Base-by-base conservation (phyloP, 2,113 vertebrate genomes). In the Chaetops frenatus region DNA sequence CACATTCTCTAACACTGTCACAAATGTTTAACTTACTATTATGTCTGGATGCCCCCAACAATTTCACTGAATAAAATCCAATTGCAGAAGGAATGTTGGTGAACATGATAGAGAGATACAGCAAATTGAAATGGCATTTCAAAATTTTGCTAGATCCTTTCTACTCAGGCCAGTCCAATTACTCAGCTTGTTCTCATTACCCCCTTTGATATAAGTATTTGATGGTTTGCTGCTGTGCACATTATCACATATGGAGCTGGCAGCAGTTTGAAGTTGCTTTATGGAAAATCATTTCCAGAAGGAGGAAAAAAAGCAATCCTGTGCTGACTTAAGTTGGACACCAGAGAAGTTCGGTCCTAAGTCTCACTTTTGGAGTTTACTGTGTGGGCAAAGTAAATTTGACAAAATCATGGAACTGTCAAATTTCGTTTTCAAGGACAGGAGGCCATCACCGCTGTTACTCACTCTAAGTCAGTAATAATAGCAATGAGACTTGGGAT, bases 111-210 rank as follows among this genome's bases (percentile, higher is more conserved):
- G 4, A 95, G 71, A 81, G 67, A 73, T 83, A 78, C 14, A 56
- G n/a, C 60, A 95, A 88, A 93, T 2, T 60, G 47, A 85, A 92
- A 90, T 58, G 87, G 21, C 50, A 71, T 88, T 94, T 93, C 56
- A 66, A 88, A 95, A 71, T 93, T 92, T 82, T 90, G 20, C 47
- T 60, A 44, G 67, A 93, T 81, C 27, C 31, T 85, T 93, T 89
- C 76, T 91, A 74, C 48, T 88, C 74, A 66, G 33, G 35, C 50
- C 67, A 83, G 51, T 44, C 20, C 71, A 62, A 80, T 92, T 92
- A 81, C 38, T 90, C 76, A 86, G 31, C 67, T 92, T 94, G 74
- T 67, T 96, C 81, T 92, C 64, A 88, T 95, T 96, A 74, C 35
- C 36, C 64, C 47, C 87, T 95, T 81, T 83, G 71, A 91, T 86